These are phyloP conservation scores for Pristionchus fissidentatus DNA, from an alignment of 2,888 invertebrate genomes.

Conservation along the genomic window DNA sequence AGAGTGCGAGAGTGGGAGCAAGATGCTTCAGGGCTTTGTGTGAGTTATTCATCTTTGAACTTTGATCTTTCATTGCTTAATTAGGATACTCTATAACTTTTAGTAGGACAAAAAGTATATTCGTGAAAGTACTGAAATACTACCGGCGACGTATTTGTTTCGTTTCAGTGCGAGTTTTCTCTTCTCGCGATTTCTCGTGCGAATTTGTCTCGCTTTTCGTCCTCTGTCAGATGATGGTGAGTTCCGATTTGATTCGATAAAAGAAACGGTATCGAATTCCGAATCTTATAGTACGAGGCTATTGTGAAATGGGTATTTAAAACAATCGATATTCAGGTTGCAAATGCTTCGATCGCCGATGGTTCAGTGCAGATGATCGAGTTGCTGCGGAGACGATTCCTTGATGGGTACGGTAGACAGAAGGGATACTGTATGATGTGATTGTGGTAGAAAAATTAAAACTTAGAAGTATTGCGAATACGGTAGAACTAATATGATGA, in stretches of 20 bases:
- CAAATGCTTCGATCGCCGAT: slow-evolving; percentile 62
- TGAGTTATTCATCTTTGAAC: slow-evolving; percentile 34
- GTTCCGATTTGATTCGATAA: no score
- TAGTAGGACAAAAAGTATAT: not conserved
- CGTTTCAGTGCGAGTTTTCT: slow-evolving; percentile 88
- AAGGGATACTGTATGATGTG: not conserved
- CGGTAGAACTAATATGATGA: no score
- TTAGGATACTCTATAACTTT: not conserved
- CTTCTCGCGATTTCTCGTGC: slow-evolving; percentile 92
- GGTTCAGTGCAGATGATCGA: slow-evolving; percentile 94
- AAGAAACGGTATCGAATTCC: no score
- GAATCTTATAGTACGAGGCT: no score
- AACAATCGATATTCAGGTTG: slow-evolving; percentile 35
- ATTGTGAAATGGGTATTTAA: no score
- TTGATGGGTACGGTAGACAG: slow-evolving; percentile 79
- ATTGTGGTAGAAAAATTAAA: not conserved
- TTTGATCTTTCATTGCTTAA: not conserved
- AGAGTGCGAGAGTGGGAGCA: slow-evolving; percentile 47
- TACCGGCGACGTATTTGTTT: not conserved
- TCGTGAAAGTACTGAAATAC: not conserved
- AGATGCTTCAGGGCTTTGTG: slow-evolving; percentile 48
- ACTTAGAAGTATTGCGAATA: not conserved
- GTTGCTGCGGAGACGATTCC: slow-evolving; percentile 91
- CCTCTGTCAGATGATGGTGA: slow-evolving; percentile 85
- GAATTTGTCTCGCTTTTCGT: slow-evolving; percentile 89